A percentile compares a stretch with the other conserved stretches of the same genome.
These are phyloP conservation scores for Amphibalanus amphitrite DNA, from an alignment of 1,140 invertebrate genomes.

Conservation along the genomic window DNA sequence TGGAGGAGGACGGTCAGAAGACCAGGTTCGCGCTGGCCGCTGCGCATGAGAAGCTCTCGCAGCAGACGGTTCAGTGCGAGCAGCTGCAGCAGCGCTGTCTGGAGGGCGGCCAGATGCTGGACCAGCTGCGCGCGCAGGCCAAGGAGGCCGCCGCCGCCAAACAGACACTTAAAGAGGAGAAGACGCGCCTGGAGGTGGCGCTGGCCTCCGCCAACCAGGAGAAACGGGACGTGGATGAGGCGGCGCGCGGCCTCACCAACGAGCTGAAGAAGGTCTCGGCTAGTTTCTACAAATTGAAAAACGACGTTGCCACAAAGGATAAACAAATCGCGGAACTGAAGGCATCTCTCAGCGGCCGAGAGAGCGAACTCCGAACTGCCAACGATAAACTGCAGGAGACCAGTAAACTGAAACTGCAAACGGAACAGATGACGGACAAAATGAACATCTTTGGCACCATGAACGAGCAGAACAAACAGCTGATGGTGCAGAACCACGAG, in stretches of 20 bases:
- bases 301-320: background rate
- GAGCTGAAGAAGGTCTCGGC: background rate
- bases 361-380: background rate
- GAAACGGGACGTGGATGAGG: background rate
- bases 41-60: background rate
- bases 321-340: background rate
- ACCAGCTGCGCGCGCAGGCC: too few species aligned
- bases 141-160: too few species aligned
- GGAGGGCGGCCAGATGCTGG: too few species aligned
- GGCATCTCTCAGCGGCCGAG: background rate
- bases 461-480: background rate
- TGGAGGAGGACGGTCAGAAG: too few species aligned
- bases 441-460: background rate
- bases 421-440: background rate
- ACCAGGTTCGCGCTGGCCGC: too few species aligned
- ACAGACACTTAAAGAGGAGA: background rate
- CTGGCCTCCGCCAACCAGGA: background rate
- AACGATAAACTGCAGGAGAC: background rate
- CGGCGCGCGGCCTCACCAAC: background rate
- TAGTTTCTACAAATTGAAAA: background rate
- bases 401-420: background rate
- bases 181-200: background rate
- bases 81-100: too few species aligned
- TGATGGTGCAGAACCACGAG: constrained; percentile 3
- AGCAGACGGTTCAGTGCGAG: background rate